Evolutionary conservation across 2,113 vertebrate genomes (phyloP).

Genomic region (Melospiza georgiana): DNA sequence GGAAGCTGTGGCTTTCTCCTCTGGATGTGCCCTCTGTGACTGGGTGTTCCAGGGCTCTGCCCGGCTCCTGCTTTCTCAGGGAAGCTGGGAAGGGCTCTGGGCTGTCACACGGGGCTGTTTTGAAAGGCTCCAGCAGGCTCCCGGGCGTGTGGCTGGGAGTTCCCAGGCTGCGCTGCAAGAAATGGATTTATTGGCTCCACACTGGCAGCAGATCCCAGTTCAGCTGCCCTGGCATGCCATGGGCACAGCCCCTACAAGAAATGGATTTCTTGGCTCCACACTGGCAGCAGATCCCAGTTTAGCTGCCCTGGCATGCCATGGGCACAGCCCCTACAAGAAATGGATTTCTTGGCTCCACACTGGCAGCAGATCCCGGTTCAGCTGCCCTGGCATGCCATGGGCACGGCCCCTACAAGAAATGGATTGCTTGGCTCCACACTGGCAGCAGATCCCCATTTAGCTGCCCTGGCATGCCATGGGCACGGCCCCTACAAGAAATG

Average conservation of each 20-base stretch:
- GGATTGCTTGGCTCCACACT: not conserved
- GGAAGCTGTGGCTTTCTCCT: conserved; percentile 8
- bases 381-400: not conserved
- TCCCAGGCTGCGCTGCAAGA: not conserved
- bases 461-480: not conserved
- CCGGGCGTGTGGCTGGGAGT: not conserved
- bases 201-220: not conserved
- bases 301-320: not conserved
- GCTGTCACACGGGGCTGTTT: not conserved
- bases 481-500: not conserved
- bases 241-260: not conserved
- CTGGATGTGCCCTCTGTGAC: not conserved
- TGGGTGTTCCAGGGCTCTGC: conserved; percentile 28
- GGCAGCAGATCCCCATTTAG: not conserved
- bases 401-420: not conserved
- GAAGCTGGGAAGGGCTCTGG: conserved; percentile 8
- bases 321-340: not conserved
- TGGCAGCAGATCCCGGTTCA: not conserved
- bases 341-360: not conserved
- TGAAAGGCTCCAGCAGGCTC: not conserved
- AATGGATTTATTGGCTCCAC: not conserved
- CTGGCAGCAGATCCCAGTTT: not conserved
- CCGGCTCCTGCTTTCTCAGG: not conserved
- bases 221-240: not conserved
- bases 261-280: not conserved